Evolutionary conservation across 2,113 vertebrate species (phyloP), one percentile per base, ranked within the genome.

Genomic region (Perca fluviatilis): DNA sequence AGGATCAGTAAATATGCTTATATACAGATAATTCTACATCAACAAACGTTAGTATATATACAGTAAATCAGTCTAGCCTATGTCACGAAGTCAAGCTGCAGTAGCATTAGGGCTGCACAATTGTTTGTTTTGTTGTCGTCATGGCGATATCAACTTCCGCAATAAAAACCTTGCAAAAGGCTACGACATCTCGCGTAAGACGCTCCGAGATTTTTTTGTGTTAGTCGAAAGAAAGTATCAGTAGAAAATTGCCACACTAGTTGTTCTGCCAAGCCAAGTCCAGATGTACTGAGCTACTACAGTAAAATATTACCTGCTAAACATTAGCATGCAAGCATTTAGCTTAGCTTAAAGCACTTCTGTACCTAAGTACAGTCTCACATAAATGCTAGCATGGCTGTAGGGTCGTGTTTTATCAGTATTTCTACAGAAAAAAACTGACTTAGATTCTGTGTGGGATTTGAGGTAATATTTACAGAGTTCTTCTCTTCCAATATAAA

Each of bases 1-100:
- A 30, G 47, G 10, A 61, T 72, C 53, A 83, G 30, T 66, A 43
- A 70, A 64, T 69, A 10, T 70, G 57, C 49, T 18, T 10, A 23
- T 21, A 47, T 15, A 9, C 19, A 30, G 25, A 61, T 49, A 3
- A 27, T 36, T 54, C 43, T 13, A 36, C 18, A n/a, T 21, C 27
- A 53, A 23, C 58, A 18, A 54, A 15, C 1, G 13, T 43, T 16
- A 12, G 46, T 27, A 27, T 13, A 13, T 12, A 27, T 14, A 14
- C 21, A 47, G 10, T 21, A 27, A 47, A 49, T 21, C 9, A 1
- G 13, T 23, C 5, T 11, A 63, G 14, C 33, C 16, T 19, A 14
- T 25, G 18, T 51, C 46, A 51, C 11, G 1, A 40, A 40, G 13
- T 36, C n/a, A 12, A 23, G 36, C 46, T 62, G 21, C 21, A 40